phyloP scores from a whole-genome alignment of 2,113 vertebrate species.

The Cathartes aura region DNA sequence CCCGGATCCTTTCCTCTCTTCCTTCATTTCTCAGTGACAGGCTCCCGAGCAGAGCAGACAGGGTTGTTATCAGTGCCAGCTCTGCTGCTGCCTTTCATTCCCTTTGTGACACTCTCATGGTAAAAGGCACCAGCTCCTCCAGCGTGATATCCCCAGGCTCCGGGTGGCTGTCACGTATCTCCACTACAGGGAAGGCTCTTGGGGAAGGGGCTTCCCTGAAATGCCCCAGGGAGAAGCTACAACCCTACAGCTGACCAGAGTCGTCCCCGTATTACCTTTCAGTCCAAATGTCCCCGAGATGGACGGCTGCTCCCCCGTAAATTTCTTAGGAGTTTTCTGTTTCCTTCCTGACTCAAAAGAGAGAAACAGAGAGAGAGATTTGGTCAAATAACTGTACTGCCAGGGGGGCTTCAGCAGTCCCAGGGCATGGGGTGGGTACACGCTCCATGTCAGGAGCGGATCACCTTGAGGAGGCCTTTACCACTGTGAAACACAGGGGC shows the following conservation, averaged over 20 bases:
- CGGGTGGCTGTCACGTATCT: rapidly evolving
- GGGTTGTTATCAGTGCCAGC: neutral
- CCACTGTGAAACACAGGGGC: neutral
- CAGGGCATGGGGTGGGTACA: neutral
- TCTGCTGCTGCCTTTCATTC: neutral
- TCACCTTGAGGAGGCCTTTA: neutral
- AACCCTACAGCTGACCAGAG: neutral
- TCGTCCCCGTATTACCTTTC: constrained; percentile 82
- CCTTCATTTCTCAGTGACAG: neutral
- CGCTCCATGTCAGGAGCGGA: neutral
- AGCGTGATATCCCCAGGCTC: neutral
- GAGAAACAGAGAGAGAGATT: constrained; percentile 74
- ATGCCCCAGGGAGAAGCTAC: neutral
- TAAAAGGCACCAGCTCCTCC: neutral
- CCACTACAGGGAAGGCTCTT: neutral
- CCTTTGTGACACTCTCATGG: neutral
- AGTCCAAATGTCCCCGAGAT: constrained; percentile 96
- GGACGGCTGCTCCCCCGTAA: constrained; percentile 97
- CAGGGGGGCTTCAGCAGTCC: neutral
- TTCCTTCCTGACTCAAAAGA: constrained; percentile 95
- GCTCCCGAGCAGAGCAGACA: neutral
- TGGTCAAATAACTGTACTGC: constrained; percentile 77
- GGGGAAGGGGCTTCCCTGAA: neutral
- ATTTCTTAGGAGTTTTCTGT: constrained; percentile 99
- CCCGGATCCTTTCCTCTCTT: neutral